Evolutionary conservation across 2,113 vertebrate genomes (phyloP), one percentile per base, ranked within the genome.

Genomic region (Poicephalus meyeri): DNA sequence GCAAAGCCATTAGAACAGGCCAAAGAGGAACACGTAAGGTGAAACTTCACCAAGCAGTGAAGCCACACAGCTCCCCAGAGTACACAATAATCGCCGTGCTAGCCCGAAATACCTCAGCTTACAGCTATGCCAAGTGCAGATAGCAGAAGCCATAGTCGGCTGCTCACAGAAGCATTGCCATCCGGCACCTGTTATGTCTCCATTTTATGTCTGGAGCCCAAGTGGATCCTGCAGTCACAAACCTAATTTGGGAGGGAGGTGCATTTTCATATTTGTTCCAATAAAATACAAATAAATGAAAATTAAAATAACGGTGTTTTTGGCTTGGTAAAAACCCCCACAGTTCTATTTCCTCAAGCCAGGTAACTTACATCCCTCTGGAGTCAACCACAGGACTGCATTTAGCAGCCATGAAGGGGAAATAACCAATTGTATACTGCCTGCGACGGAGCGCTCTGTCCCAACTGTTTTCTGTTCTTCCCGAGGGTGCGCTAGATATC

Each of bases 71-170:
- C n/a, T 76, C 31, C 56, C 44, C n/a, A 66, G 28, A 49, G 69
- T 13, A 58, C 0, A 0, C 1, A 66, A 1, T 16, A 61, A 42
- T 3, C 52, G 20, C 2, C 5, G 53, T 35, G 81, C 52, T 35
- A 69, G 47, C 2, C 19, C 2, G 1, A 76, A 76, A 76, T 16
- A 65, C 47, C 60, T 78, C 44, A 11, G 20, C 37, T n/a, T 10
- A 1, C 0, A 7, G 65, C 79, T 0, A 1, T 76, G 94, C 78
- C 76, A 56, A 46, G 71, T 0, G 24, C 86, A 92, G 86, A 12
- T 19, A 7, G 86, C 80, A 72, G 56, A 35, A 85, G 78, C 60
- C 6, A 17, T 37, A 46, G 53, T 6, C 8, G 3, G 44, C 55
- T 56, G 81, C 89, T 47, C 47, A 37, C 63, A 42, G 66, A 26